Base-by-base conservation (phyloP, 2,797 vertebrate species). In the Diceros bicornis region DNA sequence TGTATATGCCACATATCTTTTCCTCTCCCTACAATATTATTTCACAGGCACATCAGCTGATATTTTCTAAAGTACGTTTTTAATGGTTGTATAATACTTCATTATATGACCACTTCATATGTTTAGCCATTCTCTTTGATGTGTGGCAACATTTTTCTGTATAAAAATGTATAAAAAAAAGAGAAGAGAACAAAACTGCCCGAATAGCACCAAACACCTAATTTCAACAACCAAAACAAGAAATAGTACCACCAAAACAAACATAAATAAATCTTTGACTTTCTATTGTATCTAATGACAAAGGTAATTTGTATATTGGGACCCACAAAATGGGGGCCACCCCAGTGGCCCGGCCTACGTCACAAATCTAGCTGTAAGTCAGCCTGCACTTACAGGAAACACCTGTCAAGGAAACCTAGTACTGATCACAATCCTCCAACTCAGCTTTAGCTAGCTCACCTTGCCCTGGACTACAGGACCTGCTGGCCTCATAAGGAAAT, bases 41-140 rank as follows among this genome's bases (percentile, higher is more conserved):
- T 81, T 59, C 68, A 82, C 82, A 34, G 41, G 2, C 37, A 57
- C 87, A 25, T 96, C 34, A 44, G n/a, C 71, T 20, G 32, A 52
- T 92, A 69, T 55, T 75, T 77, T 82, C 13, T 78, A 57, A 85
- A 69, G 16, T 47, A 59, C 23, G 7, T 71, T 82, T 52, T 95
- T 89, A 94, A 83, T 88, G 69, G 44, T 78, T 89, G 25, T 89
- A 27, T 61, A 66, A 79, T 44, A 41, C 27, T 94, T 97, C 16
- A 59, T 83, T 27, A 6, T 72, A 52, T 88, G 71, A 55, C 29
- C 47, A 29, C 18, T 85, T 83, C 23, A 61, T 47, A 78, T 44
- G 21, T 87, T 82, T 86, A 87, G 57, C 21, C 52, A 75, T 87
- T 87, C 37, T 21, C 27, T 20, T 69, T 86, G 75, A 82, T 75